Evolutionary conservation across 2,888 invertebrate species (phyloP).

Genomic region (Eupeodes luniger): DNA sequence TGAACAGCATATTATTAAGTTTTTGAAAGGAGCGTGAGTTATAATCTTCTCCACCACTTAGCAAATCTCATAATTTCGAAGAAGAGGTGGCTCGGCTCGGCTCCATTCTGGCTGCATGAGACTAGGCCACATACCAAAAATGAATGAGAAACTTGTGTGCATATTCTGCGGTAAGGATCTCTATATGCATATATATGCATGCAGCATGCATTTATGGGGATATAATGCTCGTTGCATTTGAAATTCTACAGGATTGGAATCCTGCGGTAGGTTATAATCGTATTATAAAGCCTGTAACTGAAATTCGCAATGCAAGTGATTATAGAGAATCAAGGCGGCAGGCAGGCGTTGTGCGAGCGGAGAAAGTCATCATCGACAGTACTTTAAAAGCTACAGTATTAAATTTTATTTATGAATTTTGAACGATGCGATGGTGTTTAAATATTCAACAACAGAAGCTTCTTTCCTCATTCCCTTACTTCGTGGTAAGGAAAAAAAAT

Average conservation of each 20-base stretch:
- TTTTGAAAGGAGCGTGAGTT: constrained; percentile 40
- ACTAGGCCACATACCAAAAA: constrained; percentile 30
- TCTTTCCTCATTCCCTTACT: neutral
- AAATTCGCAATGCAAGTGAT: constrained; percentile 60
- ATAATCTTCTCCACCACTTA: constrained; percentile 42
- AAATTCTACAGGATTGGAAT: constrained; percentile 57
- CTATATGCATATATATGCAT: constrained; percentile 22
- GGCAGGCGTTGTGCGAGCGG: neutral
- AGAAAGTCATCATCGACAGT: neutral
- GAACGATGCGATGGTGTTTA: constrained; percentile 23
- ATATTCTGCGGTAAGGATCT: constrained; percentile 61
- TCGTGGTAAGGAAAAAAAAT: neutral
- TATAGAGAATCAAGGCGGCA: constrained; percentile 2
- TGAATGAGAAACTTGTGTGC: constrained; percentile 67
- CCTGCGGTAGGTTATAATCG: constrained; percentile 72
- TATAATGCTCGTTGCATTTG: constrained; percentile 1
- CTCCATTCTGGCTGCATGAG: constrained; percentile 8
- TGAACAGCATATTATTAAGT: constrained; percentile 35
- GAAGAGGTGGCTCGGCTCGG: neutral
- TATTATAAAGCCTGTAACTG: constrained; percentile 70
- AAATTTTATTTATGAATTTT: constrained; percentile 17
- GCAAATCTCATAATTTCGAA: constrained; percentile 18
- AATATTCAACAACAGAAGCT: constrained; percentile 40
- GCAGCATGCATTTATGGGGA: neutral
- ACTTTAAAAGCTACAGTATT: constrained; percentile 54